Percentiles rank a stretch among this genome's conserved stretches.
phyloP scores from a whole-genome alignment of 2,797 vertebrate genomes.

The Notolabrus celidotus region DNA sequence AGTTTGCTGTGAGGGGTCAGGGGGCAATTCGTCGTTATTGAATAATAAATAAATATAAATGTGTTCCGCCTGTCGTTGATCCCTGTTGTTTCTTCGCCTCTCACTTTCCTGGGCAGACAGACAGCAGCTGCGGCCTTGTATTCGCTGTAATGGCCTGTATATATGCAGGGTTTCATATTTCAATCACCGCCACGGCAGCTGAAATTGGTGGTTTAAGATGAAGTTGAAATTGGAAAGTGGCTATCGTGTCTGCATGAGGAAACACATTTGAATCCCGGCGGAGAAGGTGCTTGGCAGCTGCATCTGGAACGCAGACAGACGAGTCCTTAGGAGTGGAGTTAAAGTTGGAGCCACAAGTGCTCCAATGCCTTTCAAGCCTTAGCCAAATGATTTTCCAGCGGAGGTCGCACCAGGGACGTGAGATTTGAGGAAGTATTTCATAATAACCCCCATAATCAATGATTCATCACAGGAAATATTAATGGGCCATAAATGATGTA shows the following conservation, averaged over 20 bases:
- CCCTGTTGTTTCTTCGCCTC: constrained; percentile 77
- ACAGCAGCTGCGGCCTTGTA: constrained; percentile 78
- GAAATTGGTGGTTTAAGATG: constrained; percentile 88
- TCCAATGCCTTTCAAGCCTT: constrained; percentile 47
- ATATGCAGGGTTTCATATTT: constrained; percentile 89
- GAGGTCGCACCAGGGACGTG: constrained; percentile 66
- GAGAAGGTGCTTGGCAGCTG: constrained; percentile 68
- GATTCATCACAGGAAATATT: constrained; percentile 77
- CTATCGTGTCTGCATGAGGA: constrained; percentile 86
- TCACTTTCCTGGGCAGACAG: constrained; percentile 53
- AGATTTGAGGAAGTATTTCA: constrained; percentile 77
- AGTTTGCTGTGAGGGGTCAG: constrained; percentile 75
- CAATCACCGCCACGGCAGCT: constrained; percentile 80
- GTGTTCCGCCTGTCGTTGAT: constrained; percentile 73
- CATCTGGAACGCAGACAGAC: constrained; percentile 59
- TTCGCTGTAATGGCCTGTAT: constrained; percentile 87
- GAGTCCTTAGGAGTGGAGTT: constrained; percentile 67
- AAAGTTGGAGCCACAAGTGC: constrained; percentile 71
- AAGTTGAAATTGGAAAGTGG: constrained; percentile 89
- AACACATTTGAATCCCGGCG: constrained; percentile 83
- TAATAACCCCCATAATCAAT: constrained; percentile 76
- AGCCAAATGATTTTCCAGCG: constrained; percentile 66
- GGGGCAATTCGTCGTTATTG: constrained; percentile 83
- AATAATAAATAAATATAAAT: constrained; percentile 86
- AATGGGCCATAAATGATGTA: constrained; percentile 80